Evolutionary conservation across 1,140 invertebrate genomes (phyloP), one percentile per base, ranked within the genome.

Genomic region (Papilio aristodemus): DNA sequence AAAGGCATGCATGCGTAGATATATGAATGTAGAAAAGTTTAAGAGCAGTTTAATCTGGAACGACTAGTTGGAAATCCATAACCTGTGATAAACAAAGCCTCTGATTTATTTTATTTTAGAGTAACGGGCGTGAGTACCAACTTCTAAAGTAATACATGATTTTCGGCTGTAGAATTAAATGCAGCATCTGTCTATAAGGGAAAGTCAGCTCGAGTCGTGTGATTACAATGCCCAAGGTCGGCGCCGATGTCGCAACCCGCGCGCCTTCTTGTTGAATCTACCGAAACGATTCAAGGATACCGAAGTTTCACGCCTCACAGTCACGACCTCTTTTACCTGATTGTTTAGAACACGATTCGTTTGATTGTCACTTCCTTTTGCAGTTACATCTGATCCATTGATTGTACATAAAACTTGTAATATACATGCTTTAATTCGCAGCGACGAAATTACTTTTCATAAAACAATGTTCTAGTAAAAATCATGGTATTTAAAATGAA

Each of bases 201-300:
- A 54, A 54, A 54, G 46, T 14, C 14, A 43, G 41, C 46, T 54
- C 46, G 22, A 54, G 22, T 54, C 17, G 19, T 19, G 46, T 54
- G 43, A 54, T 54, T 19, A 50, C 27, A 19, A 19, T 39, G 37
- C n/a, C n/a, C 72, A 77, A 77, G 75, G 75, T 72, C 71, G 60
- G 22, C 69, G 36, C 8, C n/a, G 36, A 36, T 72, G 73, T 67
- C 50, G 41, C 71, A 75, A 68, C 14, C 36, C 13, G 22, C 57
- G 41, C 73, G 76, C 73, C 75, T 78, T 75, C 70, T 71, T 68
- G 62, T 63, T 63, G 66, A 75, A 78, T 78, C 76, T 71, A 58
- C 39, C 64, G n/a, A 54, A 68, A 46, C 67, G 25, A 78, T 72
- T 70, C 73, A 75, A 78, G 76, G 76, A 64, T 73, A 75, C 62